A percentile compares a stretch with the other conserved stretches of the same genome.
Evolutionary conservation across 1,140 invertebrate species (phyloP).

Genomic region (Hypothenemus hampei): DNA sequence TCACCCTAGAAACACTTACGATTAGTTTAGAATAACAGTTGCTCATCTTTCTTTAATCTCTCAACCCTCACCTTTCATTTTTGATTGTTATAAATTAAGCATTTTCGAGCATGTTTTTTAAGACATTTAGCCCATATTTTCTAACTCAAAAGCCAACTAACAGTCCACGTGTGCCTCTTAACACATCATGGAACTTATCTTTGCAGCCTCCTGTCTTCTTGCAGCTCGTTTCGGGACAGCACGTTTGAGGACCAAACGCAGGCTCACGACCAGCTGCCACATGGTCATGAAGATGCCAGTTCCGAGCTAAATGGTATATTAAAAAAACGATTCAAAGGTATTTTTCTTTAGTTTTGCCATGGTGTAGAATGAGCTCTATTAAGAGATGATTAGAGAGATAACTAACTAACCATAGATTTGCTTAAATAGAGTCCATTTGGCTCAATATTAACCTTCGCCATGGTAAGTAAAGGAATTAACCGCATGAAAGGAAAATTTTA

Average conservation of each 20-base stretch:
- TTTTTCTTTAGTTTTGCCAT: constrained; percentile 23
- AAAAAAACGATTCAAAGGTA: constrained; percentile 42
- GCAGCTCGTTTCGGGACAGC: constrained; percentile 75
- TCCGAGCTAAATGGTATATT: constrained; percentile 44
- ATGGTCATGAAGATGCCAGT: constrained; percentile 53
- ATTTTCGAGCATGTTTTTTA: no score
- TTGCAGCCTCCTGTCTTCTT: constrained; percentile 73
- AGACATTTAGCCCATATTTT: background rate
- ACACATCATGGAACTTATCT: constrained; percentile 29
- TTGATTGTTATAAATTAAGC: no score
- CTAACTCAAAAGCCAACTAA: constrained; percentile 7
- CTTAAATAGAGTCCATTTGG: no score
- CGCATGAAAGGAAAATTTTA: no score
- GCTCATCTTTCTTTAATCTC: no score
- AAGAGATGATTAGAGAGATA: no score
- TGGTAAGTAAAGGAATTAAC: no score
- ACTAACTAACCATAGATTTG: no score
- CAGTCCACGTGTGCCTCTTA: constrained; percentile 22
- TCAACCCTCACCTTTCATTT: no score
- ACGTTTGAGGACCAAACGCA: constrained; percentile 47
- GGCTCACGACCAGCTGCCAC: constrained; percentile 52
- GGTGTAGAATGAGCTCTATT: constrained; percentile 21
- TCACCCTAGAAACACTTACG: background rate
- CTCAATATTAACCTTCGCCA: no score
- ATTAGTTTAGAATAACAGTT: background rate